Evolutionary conservation across 2,113 vertebrate genomes (phyloP).

Genomic region (Apeltes quadracus): DNA sequence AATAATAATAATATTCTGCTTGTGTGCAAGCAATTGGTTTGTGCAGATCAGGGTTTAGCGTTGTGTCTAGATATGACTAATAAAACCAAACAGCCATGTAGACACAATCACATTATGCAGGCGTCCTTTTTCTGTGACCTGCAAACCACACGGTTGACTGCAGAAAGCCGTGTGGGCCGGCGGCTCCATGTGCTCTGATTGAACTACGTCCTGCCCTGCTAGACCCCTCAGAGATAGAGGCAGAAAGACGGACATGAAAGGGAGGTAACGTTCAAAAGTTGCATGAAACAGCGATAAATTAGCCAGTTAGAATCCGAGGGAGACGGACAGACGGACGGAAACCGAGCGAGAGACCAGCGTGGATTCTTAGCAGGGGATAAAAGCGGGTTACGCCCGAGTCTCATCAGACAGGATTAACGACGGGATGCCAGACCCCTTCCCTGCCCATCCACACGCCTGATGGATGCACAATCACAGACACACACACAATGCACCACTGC

Average conservation of each 20-base stretch:
- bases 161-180: not conserved
- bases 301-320: not conserved
- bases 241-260: not conserved
- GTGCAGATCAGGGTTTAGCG: constrained; percentile 10
- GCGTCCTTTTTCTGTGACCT: not conserved
- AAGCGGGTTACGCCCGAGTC: constrained; percentile 72
- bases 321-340: constrained; percentile 38
- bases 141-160: not conserved
- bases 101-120: constrained; percentile 40
- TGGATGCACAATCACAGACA: constrained; percentile 36
- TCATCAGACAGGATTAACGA: constrained; percentile 79
- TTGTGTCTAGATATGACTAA: constrained; percentile 10
- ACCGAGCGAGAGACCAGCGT: constrained; percentile 31
- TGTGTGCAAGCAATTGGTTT: not conserved
- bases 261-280: constrained; percentile 19
- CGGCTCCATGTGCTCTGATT: constrained; percentile 27
- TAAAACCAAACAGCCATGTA: constrained; percentile 23
- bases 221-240: constrained; percentile 6
- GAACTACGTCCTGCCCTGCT: constrained; percentile 39
- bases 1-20: not conserved
- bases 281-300: constrained; percentile 16
- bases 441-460: constrained; percentile 39
- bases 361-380: constrained; percentile 68
- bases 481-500: constrained; percentile 19
- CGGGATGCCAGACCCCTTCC: constrained; percentile 65